A percentile compares a stretch with the other conserved stretches of the same genome.
These are phyloP conservation scores for Nyleta sp. DNA, from an alignment of 2,888 invertebrate genomes.

Conservation along the genomic window DNA sequence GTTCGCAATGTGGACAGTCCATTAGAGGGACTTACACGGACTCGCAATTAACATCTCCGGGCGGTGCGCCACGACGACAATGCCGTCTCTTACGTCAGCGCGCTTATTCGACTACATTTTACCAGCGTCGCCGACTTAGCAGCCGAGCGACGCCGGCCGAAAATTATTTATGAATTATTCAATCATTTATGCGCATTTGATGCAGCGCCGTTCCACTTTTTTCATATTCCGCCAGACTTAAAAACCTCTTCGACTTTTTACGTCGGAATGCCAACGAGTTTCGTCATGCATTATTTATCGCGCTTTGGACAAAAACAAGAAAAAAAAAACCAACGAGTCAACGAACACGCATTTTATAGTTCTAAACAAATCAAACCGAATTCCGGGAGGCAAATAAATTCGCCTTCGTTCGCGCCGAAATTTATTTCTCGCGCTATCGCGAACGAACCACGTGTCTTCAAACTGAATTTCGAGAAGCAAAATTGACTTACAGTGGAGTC, in stretches of 20 bases:
- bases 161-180: slow-evolving; percentile 26
- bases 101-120: slow-evolving; percentile 4
- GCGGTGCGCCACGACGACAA: background rate
- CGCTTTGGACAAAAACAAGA: too few relatives aligned
- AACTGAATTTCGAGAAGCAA: too few relatives aligned
- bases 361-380: too few relatives aligned
- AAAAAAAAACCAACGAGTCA: too few relatives aligned
- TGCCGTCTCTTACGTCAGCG: background rate
- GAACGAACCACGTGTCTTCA: too few relatives aligned
- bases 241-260: background rate
- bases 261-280: background rate
- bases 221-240: background rate
- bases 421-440: too few relatives aligned
- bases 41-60: slow-evolving; percentile 12
- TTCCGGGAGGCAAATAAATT: too few relatives aligned
- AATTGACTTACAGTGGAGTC: too few relatives aligned
- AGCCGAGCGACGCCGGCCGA: too few relatives aligned
- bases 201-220: background rate
- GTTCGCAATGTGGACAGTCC: slow-evolving; percentile 9
- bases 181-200: slow-evolving; percentile 11
- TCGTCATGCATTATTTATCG: slow-evolving; percentile 2
- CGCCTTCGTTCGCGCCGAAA: too few relatives aligned
- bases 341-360: too few relatives aligned
- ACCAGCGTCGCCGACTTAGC: too few relatives aligned
- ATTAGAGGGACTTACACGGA: slow-evolving; percentile 8